phyloP scores from a whole-genome alignment of 64 coral and sea anemone species.

The Acropora tenuis region DNA sequence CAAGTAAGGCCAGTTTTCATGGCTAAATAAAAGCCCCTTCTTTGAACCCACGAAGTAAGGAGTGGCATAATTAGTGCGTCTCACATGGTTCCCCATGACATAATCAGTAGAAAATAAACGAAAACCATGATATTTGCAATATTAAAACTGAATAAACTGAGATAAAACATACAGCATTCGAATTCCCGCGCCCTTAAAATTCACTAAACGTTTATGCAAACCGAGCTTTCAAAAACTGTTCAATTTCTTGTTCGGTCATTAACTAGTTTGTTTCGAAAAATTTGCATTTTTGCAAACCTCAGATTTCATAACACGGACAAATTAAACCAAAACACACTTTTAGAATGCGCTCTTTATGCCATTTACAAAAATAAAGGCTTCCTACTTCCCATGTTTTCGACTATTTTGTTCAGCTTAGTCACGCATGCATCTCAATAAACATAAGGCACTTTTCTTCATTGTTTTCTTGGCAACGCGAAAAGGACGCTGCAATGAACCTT shows the following conservation, averaged over 20 bases:
- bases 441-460: constrained; percentile 28
- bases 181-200: neutral
- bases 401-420: neutral
- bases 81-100: too few relatives aligned
- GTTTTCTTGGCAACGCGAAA: constrained; percentile 1
- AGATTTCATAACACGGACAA: too few relatives aligned
- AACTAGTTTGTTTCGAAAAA: neutral
- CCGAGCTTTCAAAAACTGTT: neutral
- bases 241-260: neutral
- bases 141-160: neutral
- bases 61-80: too few relatives aligned
- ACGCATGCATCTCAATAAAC: constrained; percentile 19
- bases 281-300: neutral
- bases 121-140: neutral
- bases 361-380: neutral
- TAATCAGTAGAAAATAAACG: too few relatives aligned
- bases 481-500: neutral
- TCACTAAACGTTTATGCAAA: neutral
- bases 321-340: too few relatives aligned
- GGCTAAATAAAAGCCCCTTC: too few relatives aligned
- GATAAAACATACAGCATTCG: neutral
- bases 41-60: too few relatives aligned
- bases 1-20: too few relatives aligned
- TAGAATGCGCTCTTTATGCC: too few relatives aligned
- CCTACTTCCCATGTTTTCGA: neutral